Evolutionary conservation across 2,888 invertebrate species (phyloP), one percentile per base, ranked within the genome.

Genomic region (Cyclophora albipunctata): DNA sequence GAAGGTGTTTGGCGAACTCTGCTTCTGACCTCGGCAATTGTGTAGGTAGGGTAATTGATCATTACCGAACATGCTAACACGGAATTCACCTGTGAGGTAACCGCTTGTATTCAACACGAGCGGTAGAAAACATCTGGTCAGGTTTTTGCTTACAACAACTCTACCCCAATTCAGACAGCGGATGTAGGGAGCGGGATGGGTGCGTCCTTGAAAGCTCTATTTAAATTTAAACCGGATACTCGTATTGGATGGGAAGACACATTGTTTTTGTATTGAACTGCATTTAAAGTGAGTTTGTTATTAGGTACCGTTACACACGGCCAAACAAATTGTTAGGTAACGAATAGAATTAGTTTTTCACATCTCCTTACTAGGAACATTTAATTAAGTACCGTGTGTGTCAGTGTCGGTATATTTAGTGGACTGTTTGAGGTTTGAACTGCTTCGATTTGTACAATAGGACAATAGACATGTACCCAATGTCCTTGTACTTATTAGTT

Each of bases 151-250:
- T 61, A 72, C 69, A 68, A 66, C 64, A 66, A 69, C 63, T 72
- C 71, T 72, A 81, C 81, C 81, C 84, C 69, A 77, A 72, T 80
- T 73, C 68, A 67, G 69, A 57, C 68, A 83, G 69, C 86, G 87
- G 87, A 87, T 84, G 73, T 73, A 66, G 83, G 85, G 86, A 77
- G 80, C 75, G 81, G 79, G 75, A 66, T 80, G 80, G 84, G 84
- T 68, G 80, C 69, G 85, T 81, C 84, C 84, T 84, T 84, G 83
- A 79, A 71, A 63, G 60, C 63, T 73, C 64, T 62, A 77, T 73
- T 75, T 68, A 64, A 63, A 77, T 73, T 75, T 68, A 64, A 63
- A 77, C 78, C 81, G 82, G 81, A 85, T 76, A 73, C 74, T 66
- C 70, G 69, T 72, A 75, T 75, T 70, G 59, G 57, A 62, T 65